Conservation (phyloP, 2,113 vertebrate genomes). For the Perca schrenkii region DNA sequence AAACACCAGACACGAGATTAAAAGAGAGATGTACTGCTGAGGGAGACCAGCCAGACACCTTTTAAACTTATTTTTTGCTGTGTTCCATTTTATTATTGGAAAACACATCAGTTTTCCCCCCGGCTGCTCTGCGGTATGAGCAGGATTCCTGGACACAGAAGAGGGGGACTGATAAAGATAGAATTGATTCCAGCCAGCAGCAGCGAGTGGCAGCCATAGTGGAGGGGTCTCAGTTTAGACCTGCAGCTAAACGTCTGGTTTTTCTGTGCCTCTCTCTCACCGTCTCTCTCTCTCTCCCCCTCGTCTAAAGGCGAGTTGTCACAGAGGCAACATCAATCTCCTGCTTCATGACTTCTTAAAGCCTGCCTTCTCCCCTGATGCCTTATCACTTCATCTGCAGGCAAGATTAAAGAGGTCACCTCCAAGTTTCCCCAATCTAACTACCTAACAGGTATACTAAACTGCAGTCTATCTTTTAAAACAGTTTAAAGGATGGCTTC, state of each 20-base stretch:
- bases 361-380: conserved; percentile 71
- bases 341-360: conserved; percentile 79
- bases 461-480: conserved; percentile 37
- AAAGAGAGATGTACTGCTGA: conserved; percentile 67
- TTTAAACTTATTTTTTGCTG: conserved; percentile 84
- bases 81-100: conserved; percentile 88
- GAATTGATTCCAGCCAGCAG: conserved; percentile 87
- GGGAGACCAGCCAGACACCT: conserved; percentile 73
- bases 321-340: conserved; percentile 83
- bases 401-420: conserved; percentile 85
- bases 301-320: conserved; percentile 82
- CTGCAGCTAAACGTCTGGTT: conserved; percentile 81
- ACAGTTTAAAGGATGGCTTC: conserved; percentile 5
- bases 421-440: conserved; percentile 76
- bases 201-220: conserved; percentile 70
- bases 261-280: conserved; percentile 58
- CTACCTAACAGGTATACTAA: conserved; percentile 69
- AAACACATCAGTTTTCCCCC: conserved; percentile 82
- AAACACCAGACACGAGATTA: conserved; percentile 76
- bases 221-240: conserved; percentile 80
- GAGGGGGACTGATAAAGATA: conserved; percentile 85
- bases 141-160: conserved; percentile 84
- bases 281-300: conserved; percentile 40
- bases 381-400: conserved; percentile 82
- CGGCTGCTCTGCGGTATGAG: conserved; percentile 72